A percentile compares a stretch with the other conserved stretches of the same genome.
phyloP scores from a whole-genome alignment of 2,888 invertebrate species.

The Drosophila kuntzei region DNA sequence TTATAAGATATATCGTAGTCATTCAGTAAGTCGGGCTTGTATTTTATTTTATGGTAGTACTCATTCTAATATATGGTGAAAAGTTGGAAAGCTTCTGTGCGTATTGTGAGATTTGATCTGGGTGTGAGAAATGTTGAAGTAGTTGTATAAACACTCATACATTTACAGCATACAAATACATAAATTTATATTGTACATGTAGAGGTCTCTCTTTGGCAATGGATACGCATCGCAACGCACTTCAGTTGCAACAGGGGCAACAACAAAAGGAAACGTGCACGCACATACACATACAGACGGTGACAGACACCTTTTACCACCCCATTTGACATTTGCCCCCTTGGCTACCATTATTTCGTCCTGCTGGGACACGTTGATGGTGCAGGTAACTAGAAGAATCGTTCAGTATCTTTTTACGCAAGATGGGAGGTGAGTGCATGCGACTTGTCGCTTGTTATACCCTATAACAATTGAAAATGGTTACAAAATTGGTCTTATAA shows the following conservation, averaged over 20 bases:
- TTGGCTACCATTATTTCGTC: not conserved
- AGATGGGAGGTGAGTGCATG: not conserved
- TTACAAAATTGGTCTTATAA: not conserved
- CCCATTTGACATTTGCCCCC: constrained; percentile 1
- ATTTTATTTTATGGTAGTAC: not conserved
- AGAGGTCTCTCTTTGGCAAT: constrained; percentile 9
- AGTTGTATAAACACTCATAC: not conserved
- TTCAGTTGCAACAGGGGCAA: constrained; percentile 24
- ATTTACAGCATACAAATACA: not conserved
- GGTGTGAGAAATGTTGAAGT: not conserved
- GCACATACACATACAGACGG: constrained; percentile 19
- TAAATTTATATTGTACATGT: not conserved
- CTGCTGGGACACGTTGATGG: constrained; percentile 5
- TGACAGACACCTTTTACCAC: constrained; percentile 4
- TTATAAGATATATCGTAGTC: not conserved
- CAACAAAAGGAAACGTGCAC: constrained; percentile 26
- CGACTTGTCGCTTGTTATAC: constrained; percentile 2
- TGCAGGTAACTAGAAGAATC: constrained; percentile 24
- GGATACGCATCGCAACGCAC: constrained; percentile 40
- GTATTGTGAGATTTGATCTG: not conserved
- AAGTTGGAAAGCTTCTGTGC: not conserved
- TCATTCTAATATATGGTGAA: not conserved
- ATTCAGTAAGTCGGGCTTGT: not conserved
- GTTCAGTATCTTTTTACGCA: constrained; percentile 32
- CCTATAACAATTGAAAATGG: not conserved